These are phyloP conservation scores for Saccopteryx bilineata DNA, from an alignment of 2,113 vertebrate species.

Conservation along the genomic window DNA sequence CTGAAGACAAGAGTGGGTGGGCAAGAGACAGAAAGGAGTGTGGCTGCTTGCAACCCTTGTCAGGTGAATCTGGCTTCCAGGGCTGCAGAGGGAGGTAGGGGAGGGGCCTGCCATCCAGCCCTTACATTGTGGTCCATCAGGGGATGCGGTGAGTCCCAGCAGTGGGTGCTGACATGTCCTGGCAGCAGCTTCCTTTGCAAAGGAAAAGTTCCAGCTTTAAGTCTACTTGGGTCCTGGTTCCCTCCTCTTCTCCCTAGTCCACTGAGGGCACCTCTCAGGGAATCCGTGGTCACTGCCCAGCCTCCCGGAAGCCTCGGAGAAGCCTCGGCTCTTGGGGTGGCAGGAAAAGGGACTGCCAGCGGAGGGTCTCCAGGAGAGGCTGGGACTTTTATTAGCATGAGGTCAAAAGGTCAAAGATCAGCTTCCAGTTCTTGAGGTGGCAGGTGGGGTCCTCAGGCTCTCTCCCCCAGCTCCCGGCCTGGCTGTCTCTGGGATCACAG, in stretches of 20 bases:
- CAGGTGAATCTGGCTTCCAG: background rate
- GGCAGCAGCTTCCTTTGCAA: conserved; percentile 68
- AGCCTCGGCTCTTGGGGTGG: background rate
- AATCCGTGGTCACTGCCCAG: background rate
- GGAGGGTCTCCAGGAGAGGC: conserved; percentile 45
- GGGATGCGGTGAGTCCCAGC: background rate
- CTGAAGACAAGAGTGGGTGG: conserved; percentile 75
- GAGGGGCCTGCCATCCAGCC: background rate
- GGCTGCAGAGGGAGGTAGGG: background rate
- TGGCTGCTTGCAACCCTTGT: background rate
- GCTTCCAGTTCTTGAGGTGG: conserved; percentile 82
- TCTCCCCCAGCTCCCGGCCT: conserved; percentile 56
- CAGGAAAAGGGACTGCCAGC: background rate
- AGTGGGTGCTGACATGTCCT: background rate
- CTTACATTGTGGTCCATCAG: background rate
- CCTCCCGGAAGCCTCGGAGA: background rate
- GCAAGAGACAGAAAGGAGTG: conserved; percentile 3
- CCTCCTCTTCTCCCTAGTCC: conserved; percentile 17
- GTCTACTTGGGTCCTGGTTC: conserved; percentile 17
- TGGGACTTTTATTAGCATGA: conserved; percentile 74
- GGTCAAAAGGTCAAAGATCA: conserved; percentile 68
- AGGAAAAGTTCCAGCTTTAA: conserved; percentile 74
- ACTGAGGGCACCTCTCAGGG: background rate
- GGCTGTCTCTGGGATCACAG: conserved; percentile 72
- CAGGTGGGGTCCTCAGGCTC: conserved; percentile 60